Conservation (phyloP, 2,113 vertebrate genomes). For the Galbula dea region DNA sequence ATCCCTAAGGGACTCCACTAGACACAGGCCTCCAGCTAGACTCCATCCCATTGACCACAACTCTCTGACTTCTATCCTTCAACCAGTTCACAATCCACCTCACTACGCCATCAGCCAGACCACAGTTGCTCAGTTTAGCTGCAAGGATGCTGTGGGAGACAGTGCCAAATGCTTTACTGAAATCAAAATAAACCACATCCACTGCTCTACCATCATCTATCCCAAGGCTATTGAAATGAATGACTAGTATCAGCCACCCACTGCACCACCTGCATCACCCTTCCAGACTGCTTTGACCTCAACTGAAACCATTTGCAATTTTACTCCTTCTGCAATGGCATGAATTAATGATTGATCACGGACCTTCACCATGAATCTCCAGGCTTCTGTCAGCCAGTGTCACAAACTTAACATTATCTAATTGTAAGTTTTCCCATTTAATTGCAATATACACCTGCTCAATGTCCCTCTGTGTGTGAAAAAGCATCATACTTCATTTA, state of each 20-base stretch:
- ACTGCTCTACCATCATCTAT: too few species aligned
- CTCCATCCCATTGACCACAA: too few species aligned
- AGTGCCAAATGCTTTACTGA: too few species aligned
- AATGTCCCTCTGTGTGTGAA: conserved; percentile 52
- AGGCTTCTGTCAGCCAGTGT: conserved; percentile 47
- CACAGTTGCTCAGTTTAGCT: too few species aligned
- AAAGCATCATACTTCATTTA: conserved; percentile 66
- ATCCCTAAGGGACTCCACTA: too few species aligned
- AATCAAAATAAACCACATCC: too few species aligned
- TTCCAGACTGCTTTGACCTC: conserved; percentile 46
- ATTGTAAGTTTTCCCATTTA: conserved; percentile 70
- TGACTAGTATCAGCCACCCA: not conserved
- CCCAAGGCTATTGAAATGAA: not conserved
- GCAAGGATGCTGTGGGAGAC: too few species aligned
- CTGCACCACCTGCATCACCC: not conserved
- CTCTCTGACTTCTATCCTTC: too few species aligned
- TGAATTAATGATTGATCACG: conserved; percentile 48
- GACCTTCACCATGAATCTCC: conserved; percentile 50
- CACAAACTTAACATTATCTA: conserved; percentile 69
- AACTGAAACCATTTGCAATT: conserved; percentile 45
- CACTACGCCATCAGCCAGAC: too few species aligned
- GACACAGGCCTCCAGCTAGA: too few species aligned
- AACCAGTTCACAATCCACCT: too few species aligned
- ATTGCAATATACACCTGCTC: conserved; percentile 70
- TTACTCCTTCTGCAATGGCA: not conserved